A percentile compares a stretch with the other conserved stretches of the same genome.
phyloP scores from a whole-genome alignment of 2,888 invertebrate genomes.

The Artemia sp. region DNA sequence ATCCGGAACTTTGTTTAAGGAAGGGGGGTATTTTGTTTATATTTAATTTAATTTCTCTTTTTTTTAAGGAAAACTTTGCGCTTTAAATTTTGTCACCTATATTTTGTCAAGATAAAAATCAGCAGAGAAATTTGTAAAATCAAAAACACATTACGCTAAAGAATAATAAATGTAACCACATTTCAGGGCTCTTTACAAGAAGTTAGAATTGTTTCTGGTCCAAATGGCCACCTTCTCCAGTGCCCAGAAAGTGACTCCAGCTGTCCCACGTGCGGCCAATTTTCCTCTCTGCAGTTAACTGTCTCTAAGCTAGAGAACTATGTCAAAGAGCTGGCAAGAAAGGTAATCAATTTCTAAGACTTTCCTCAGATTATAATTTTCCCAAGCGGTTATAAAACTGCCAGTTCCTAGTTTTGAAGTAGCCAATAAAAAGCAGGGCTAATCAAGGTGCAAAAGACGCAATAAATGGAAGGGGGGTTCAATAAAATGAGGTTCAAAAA shows the following conservation, averaged over 20 bases:
- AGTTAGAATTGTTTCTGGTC: conserved; percentile 62
- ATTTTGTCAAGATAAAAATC: conserved; percentile 15
- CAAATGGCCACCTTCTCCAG: conserved; percentile 67
- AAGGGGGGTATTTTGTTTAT: no score
- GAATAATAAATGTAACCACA: conserved; percentile 18
- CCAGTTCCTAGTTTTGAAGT: not conserved
- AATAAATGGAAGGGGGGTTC: not conserved
- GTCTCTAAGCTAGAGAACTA: conserved; percentile 61
- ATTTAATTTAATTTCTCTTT: no score
- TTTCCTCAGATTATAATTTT: conserved; percentile 13
- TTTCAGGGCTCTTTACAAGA: conserved; percentile 70
- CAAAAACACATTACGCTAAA: conserved; percentile 15
- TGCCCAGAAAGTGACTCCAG: conserved; percentile 65
- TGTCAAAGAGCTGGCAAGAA: conserved; percentile 62
- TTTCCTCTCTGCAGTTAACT: conserved; percentile 60
- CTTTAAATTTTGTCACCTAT: not conserved
- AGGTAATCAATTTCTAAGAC: conserved; percentile 42
- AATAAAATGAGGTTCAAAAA: not conserved
- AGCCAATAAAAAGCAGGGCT: not conserved
- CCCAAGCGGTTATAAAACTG: no score
- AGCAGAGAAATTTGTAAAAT: not conserved
- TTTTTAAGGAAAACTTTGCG: no score
- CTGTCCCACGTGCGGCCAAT: conserved; percentile 80
- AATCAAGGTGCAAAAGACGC: not conserved
- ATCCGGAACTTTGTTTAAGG: no score